These are phyloP conservation scores for Drosophila niveifrons DNA, from an alignment of 2,888 invertebrate genomes.

Conservation along the genomic window DNA sequence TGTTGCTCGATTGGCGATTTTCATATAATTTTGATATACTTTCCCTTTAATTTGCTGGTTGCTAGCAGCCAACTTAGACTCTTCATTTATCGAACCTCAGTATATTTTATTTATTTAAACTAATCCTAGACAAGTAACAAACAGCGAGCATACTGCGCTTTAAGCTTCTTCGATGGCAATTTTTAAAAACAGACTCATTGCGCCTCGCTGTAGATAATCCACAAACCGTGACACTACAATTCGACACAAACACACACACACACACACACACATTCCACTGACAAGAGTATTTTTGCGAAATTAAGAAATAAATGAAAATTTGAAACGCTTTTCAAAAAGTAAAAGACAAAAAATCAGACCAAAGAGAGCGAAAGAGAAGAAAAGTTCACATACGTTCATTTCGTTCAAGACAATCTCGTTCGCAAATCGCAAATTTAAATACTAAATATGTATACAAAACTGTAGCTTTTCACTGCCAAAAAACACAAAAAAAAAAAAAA, in stretches of 20 bases:
- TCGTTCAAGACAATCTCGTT: constrained; percentile 56
- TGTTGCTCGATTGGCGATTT: constrained; percentile 69
- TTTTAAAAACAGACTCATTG: constrained; percentile 23
- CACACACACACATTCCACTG: constrained; percentile 34
- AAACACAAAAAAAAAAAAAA: constrained; percentile 24
- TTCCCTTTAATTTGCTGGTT: constrained; percentile 27
- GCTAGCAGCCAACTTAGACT: constrained; percentile 11
- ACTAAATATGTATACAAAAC: constrained; percentile 29
- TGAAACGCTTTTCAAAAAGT: constrained; percentile 51
- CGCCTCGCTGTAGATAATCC: constrained; percentile 26
- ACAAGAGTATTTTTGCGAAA: constrained; percentile 69
- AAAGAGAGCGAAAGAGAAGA: constrained; percentile 79
- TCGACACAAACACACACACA: constrained; percentile 24
- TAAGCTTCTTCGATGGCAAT: constrained; percentile 24
- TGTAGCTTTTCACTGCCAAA: constrained; percentile 51
- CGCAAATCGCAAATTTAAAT: constrained; percentile 60
- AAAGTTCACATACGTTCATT: constrained; percentile 61
- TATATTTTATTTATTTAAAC: constrained; percentile 13
- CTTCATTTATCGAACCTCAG: constrained; percentile 13
- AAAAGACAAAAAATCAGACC: constrained; percentile 50
- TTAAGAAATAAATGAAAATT: constrained; percentile 46
- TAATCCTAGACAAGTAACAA: constrained; percentile 10
- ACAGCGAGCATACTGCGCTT: constrained; percentile 17
- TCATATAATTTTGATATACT: constrained; percentile 37
- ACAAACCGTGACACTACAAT: constrained; percentile 22